These are phyloP conservation scores for Phaenicophaeus curvirostris DNA, from an alignment of 2,797 vertebrate genomes.

Conservation along the genomic window DNA sequence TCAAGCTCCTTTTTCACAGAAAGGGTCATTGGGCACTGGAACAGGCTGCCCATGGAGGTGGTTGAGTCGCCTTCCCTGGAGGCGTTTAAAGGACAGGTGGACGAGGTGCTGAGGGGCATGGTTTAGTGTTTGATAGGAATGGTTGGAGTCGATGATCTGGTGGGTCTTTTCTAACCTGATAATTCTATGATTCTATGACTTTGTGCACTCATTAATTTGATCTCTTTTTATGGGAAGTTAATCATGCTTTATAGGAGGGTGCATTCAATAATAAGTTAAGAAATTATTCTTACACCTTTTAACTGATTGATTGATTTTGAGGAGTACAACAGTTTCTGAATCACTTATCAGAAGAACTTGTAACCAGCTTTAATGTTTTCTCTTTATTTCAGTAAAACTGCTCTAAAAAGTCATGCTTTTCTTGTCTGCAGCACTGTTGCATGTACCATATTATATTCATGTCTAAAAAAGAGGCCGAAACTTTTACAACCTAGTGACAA, in stretches of 20 bases:
- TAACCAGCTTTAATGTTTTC: background rate
- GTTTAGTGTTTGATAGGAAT: too few relatives aligned
- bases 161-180: too few relatives aligned
- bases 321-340: constrained; percentile 20
- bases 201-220: background rate
- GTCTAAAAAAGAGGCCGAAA: background rate
- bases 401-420: background rate
- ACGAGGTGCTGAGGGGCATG: too few relatives aligned
- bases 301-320: constrained; percentile 51
- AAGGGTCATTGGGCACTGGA: too few relatives aligned
- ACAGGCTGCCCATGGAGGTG: too few relatives aligned
- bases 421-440: background rate
- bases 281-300: constrained; percentile 41
- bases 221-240: constrained; percentile 48
- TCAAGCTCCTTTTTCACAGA: too few relatives aligned
- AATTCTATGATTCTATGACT: too few relatives aligned
- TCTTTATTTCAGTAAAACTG: background rate
- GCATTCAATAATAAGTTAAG: constrained; percentile 48
- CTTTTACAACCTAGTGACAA: background rate
- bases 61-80: too few relatives aligned
- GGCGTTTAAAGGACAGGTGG: too few relatives aligned
- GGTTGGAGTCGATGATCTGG: too few relatives aligned
- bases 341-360: constrained; percentile 17
- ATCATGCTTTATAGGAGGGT: constrained; percentile 13
- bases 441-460: background rate